These are phyloP conservation scores for Drosophila barbarae DNA, from an alignment of 2,888 invertebrate species.

Conservation along the genomic window DNA sequence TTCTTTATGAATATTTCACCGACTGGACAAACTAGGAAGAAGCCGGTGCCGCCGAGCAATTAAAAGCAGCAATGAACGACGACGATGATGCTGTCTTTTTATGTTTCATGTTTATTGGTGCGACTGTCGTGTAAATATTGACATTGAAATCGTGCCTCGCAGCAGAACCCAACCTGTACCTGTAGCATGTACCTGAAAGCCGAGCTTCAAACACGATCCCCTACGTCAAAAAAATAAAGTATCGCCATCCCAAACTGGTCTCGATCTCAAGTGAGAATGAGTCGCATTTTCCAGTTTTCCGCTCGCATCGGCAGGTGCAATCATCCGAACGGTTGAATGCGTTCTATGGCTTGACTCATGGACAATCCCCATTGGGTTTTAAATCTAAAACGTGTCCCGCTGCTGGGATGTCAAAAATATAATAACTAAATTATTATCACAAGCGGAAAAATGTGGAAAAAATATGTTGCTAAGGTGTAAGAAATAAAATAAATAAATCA, in stretches of 20 bases:
- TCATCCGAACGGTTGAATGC: constrained; percentile 14
- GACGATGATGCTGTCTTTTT: constrained; percentile 38
- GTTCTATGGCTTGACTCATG: constrained; percentile 42
- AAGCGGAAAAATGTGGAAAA: background rate
- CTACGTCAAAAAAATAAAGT: constrained; percentile 32
- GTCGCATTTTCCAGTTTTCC: constrained; percentile 48
- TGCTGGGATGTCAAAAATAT: background rate
- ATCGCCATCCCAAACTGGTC: constrained; percentile 43
- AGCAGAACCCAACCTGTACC: constrained; percentile 26
- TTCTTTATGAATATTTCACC: constrained; percentile 37
- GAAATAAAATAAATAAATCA: background rate
- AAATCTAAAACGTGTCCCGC: background rate
- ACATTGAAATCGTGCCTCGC: constrained; percentile 63
- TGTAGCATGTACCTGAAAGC: constrained; percentile 27
- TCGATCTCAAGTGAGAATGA: constrained; percentile 49
- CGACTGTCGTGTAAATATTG: constrained; percentile 62
- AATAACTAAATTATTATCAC: background rate
- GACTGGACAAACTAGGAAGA: constrained; percentile 37
- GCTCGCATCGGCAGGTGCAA: constrained; percentile 31
- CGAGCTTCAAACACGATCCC: constrained; percentile 21
- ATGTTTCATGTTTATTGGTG: constrained; percentile 43
- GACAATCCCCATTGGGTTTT: constrained; percentile 19
- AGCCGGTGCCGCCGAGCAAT: constrained; percentile 15
- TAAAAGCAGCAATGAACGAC: constrained; percentile 33
- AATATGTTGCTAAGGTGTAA: background rate